Percentiles rank a stretch among this genome's conserved stretches.
Evolutionary conservation across 2,888 invertebrate species (phyloP).

Genomic region (Zaprionus bogoriensis): DNA sequence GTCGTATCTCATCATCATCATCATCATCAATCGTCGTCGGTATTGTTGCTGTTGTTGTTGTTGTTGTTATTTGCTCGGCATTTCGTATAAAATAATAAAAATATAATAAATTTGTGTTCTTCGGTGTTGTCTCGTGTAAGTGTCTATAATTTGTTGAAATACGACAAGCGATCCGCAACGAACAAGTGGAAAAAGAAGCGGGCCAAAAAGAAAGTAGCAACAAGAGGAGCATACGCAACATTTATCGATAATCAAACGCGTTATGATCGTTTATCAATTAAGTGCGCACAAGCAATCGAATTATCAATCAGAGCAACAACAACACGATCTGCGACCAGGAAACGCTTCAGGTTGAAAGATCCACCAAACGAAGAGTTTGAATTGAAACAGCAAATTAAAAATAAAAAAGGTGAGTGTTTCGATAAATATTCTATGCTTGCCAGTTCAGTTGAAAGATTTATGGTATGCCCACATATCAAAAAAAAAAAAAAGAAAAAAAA

Average conservation of each 20-base stretch:
- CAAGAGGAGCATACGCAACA: slow-evolving; percentile 13
- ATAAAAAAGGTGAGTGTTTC: slow-evolving; percentile 28
- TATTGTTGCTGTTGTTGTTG: slow-evolving; percentile 40
- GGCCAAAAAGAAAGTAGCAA: slow-evolving; percentile 1
- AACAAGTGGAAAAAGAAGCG: slow-evolving; percentile 34
- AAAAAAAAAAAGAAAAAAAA: no score
- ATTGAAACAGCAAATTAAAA: slow-evolving; percentile 2
- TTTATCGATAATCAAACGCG: slow-evolving; percentile 33
- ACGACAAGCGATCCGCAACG: slow-evolving; percentile 72
- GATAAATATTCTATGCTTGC: not conserved
- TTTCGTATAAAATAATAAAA: slow-evolving; percentile 49
- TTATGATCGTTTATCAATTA: slow-evolving; percentile 35
- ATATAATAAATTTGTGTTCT: slow-evolving; percentile 71
- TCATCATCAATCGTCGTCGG: slow-evolving; percentile 21
- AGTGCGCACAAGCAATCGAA: slow-evolving; percentile 21
- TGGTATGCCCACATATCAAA: no score
- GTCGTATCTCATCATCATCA: slow-evolving; percentile 53
- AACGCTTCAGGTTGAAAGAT: slow-evolving; percentile 39
- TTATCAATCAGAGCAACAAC: slow-evolving; percentile 26
- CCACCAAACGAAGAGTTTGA: not conserved
- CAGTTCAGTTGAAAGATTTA: not conserved
- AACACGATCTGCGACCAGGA: slow-evolving; percentile 13
- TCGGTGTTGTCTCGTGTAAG: slow-evolving; percentile 75
- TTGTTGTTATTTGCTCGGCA: slow-evolving; percentile 58
- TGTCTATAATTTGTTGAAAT: slow-evolving; percentile 75